Evolutionary conservation across 2,888 invertebrate species (phyloP).

Genomic region (Amaurobius ferox): DNA sequence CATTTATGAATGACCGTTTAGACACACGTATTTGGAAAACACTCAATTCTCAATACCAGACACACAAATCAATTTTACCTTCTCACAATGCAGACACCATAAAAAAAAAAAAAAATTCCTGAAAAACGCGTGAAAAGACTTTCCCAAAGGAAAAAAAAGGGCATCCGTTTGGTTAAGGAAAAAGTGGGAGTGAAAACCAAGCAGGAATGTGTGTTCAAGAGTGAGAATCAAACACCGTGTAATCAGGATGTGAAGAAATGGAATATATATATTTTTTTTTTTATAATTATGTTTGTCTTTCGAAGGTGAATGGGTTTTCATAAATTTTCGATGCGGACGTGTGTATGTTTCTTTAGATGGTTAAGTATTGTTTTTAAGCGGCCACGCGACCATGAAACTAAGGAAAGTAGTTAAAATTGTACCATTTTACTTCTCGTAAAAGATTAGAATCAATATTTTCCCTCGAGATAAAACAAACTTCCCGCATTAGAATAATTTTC

Average conservation of each 20-base stretch:
- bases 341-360: too few relatives aligned
- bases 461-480: too few relatives aligned
- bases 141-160: slow-evolving; percentile 2
- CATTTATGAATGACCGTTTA: too few relatives aligned
- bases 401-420: too few relatives aligned
- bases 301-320: not conserved
- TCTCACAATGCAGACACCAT: not conserved
- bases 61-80: not conserved
- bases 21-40: too few relatives aligned
- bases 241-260: not conserved
- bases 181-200: not conserved
- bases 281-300: not conserved
- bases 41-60: too few relatives aligned
- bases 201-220: not conserved
- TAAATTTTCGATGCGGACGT: too few relatives aligned
- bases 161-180: not conserved
- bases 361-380: too few relatives aligned
- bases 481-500: too few relatives aligned
- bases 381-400: too few relatives aligned
- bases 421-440: too few relatives aligned
- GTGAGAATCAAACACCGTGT: not conserved
- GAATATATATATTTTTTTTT: not conserved
- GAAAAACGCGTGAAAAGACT: not conserved
- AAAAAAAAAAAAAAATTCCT: not conserved
- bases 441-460: too few relatives aligned